Conservation (phyloP, 2,888 invertebrate species). For the Nudaria mundana region DNA sequence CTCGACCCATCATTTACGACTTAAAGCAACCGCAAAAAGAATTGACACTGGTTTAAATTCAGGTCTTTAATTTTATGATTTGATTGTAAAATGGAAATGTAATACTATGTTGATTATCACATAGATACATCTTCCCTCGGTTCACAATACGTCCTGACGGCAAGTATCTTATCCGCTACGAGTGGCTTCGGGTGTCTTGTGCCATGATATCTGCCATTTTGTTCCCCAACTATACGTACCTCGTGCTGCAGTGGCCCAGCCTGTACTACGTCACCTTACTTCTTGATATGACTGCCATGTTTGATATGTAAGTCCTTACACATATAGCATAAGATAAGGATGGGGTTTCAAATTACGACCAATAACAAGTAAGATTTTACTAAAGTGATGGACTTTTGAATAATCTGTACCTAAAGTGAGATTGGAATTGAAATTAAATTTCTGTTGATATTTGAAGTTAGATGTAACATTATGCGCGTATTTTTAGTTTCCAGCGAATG, state of each 20-base stretch:
- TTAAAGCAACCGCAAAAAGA: too few relatives aligned
- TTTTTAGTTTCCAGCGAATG: slow-evolving; percentile 56
- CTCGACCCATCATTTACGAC: too few relatives aligned
- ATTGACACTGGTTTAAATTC: too few relatives aligned
- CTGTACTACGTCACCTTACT: slow-evolving; percentile 37
- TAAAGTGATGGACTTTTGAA: too few relatives aligned
- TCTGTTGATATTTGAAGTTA: too few relatives aligned
- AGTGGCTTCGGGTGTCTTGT: slow-evolving; percentile 55
- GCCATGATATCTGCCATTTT: slow-evolving; percentile 49
- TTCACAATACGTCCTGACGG: slow-evolving; percentile 66
- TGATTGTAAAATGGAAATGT: too few relatives aligned
- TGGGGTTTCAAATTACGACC: too few relatives aligned
- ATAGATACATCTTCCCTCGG: slow-evolving; percentile 65
- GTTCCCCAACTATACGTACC: slow-evolving; percentile 54
- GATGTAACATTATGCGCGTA: background rate
- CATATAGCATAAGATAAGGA: too few relatives aligned
- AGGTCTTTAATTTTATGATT: too few relatives aligned
- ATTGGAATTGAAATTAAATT: too few relatives aligned
- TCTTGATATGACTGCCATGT: slow-evolving; percentile 52
- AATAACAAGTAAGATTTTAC: too few relatives aligned
- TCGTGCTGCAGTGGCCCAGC: slow-evolving; percentile 47
- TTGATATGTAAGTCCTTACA: slow-evolving; percentile 63
- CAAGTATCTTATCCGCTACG: slow-evolving; percentile 49
- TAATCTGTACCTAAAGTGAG: too few relatives aligned
- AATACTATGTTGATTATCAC: background rate